Base-by-base conservation (phyloP, 2,113 vertebrate species). In the Drymodes brunneopygia region DNA sequence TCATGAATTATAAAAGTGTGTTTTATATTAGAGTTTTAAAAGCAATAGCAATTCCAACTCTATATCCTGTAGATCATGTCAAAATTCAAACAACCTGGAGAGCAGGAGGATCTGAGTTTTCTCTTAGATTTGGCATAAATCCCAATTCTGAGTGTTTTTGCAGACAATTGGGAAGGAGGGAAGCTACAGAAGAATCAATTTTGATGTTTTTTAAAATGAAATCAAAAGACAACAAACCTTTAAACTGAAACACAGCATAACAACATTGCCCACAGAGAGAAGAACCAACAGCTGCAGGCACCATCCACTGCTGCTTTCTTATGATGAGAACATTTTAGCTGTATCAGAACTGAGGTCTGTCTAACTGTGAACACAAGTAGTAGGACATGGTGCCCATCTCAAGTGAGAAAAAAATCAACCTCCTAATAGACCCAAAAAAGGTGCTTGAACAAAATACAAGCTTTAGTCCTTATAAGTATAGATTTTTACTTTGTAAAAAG, bases 111-210 rank as follows among this genome's bases (percentile, higher is more conserved):
- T 70, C 29, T 81, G 14, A 16, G 8, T 78, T 70, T 47, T 81
- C 24, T 24, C 33, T 51, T 47, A 21, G 6, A 42, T 3, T 36
- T 21, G 17, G 18, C 5, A 53, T 16, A 79, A 74, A 54, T 4
- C 3, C 15, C 40, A 54, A 10, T 11, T 27, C 2, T 24, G 40
- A 70, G 31, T 77, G 23, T 1, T 72, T 77, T 38, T 35, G 22
- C 7, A 57, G 51, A 50, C 8, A 62, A 1, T 4, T 38, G 5
- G 5, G 9, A 19, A 23, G 24, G 4, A 6, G 6, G 5, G 9
- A 47, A 47, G 2, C 14, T 73, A 28, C 6, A 62, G 27, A 73
- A 57, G 11, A 91, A 45, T 7, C 13, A 20, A 4, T 2, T 80
- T 25, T 36, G 4, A 12, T 44, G 38, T 51, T 35, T 61, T 57